Evolutionary conservation across 2,888 invertebrate species (phyloP).

Genomic region (Caenorhabditis sp.): DNA sequence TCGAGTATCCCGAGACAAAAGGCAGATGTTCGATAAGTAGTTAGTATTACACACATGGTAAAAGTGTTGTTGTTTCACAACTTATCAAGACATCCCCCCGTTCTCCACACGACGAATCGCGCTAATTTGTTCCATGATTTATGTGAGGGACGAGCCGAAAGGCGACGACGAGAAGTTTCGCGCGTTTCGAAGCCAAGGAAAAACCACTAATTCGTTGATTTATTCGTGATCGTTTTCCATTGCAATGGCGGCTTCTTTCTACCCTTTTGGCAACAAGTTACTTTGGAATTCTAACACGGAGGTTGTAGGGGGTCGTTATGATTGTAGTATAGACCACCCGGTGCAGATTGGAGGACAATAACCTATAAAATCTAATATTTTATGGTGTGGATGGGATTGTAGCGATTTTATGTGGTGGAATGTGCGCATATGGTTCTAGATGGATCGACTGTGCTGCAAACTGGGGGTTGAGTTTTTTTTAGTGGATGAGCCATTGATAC

Average conservation of each 20-base stretch:
- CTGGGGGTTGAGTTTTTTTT: no score
- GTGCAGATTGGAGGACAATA: constrained; percentile 27
- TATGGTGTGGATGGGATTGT: constrained; percentile 14
- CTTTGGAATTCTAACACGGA: constrained; percentile 16
- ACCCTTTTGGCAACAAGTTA: constrained; percentile 16
- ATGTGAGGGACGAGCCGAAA: constrained; percentile 38
- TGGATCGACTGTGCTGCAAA: no score
- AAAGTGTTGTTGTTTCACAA: constrained; percentile 32
- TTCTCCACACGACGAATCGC: neutral
- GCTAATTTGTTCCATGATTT: constrained; percentile 47
- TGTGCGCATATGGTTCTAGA: constrained; percentile 12
- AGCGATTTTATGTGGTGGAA: constrained; percentile 14
- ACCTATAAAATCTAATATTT: constrained; percentile 40
- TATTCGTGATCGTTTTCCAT: constrained; percentile 11
- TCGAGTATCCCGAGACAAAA: constrained; percentile 48
- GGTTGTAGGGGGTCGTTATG: constrained; percentile 2
- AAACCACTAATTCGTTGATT: constrained; percentile 58
- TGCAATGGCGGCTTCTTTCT: constrained; percentile 18
- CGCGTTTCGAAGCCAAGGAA: constrained; percentile 31
- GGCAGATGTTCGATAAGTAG: constrained; percentile 59
- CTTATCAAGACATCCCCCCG: constrained; percentile 20
- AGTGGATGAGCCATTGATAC: no score
- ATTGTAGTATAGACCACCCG: constrained; percentile 28
- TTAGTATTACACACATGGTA: constrained; percentile 34
- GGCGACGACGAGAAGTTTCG: constrained; percentile 3